Evolutionary conservation across 2,797 vertebrate species (phyloP).

Genomic region (Phrynocephalus guinanensis): DNA sequence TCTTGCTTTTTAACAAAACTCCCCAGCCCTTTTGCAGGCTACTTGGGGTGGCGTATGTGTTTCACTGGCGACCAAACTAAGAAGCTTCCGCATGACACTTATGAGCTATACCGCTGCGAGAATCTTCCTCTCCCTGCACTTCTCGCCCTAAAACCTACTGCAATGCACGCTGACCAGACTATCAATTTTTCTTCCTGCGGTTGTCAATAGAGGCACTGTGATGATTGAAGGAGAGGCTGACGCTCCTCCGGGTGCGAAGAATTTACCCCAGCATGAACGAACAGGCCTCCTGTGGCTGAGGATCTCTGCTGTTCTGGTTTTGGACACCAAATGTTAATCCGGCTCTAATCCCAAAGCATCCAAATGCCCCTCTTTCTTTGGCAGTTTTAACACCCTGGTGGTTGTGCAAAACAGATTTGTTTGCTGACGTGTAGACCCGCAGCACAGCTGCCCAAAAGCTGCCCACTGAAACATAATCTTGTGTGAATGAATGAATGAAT

Average conservation of each 20-base stretch:
- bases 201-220: slow-evolving; percentile 5
- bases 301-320: not conserved
- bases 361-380: not conserved
- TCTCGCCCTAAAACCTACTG: slow-evolving; percentile 1
- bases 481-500: too few relatives aligned
- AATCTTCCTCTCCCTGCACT: not conserved
- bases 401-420: not conserved
- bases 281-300: not conserved
- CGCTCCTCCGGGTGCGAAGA: not conserved
- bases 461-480: not conserved
- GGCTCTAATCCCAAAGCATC: not conserved
- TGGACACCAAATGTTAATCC: not conserved
- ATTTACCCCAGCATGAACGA: not conserved
- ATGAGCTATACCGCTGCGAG: not conserved
- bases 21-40: not conserved
- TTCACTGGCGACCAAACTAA: not conserved
- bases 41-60: not conserved
- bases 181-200: slow-evolving; percentile 37
- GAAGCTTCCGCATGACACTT: not conserved
- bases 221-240: not conserved
- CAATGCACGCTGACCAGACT: slow-evolving; percentile 40
- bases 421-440: too few relatives aligned
- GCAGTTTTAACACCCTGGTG: too few relatives aligned
- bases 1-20: not conserved
- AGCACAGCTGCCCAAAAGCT: not conserved